Evolutionary conservation across 2,113 vertebrate genomes (phyloP), one percentile per base, ranked within the genome.

Genomic region (Hippopotamus amphibius): DNA sequence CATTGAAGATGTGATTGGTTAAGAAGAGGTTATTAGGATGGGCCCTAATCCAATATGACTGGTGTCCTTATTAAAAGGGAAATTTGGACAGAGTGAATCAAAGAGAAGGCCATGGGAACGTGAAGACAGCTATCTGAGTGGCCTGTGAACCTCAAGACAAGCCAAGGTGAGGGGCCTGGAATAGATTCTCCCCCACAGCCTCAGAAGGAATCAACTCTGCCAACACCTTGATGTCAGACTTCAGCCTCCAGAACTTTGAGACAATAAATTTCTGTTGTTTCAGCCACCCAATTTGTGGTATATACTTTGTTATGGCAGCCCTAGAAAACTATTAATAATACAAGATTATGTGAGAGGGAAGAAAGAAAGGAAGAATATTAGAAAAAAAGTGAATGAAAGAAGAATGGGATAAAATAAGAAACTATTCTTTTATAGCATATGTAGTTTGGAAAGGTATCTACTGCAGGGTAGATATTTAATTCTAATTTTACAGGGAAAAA

Each of bases 361-460:
- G 69, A 83, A 50, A 95, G 6, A 57, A 93, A 46, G 61, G 33
- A 57, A 74, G 68, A 33, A 24, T 46, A 37, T 13, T 11, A 57
- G 16, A 28, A 55, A 69, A 30, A 68, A 66, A 81, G 48, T 4
- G 14, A 59, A 68, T 2, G 21, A 33, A 55, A 59, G 26, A 50
- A 82, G n/a, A 72, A 33, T 33, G 41, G 22, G 66, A 69, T 66
- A 24, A 71, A 93, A 90, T 48, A 55, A 55, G 61, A 69, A 88
- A 81, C 17, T 59, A 63, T 33, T 33, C 12, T 17, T 24, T 90
- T 77, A 46, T 50, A 50, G 46, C 46, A 46, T 33, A 63, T 33
- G 14, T 37, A 41, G 59, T 48, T 88, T 83, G 69, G 13, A 50
- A 77, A 66, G 66, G 43, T 37, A 24, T 84, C 50, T 90, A 65